phyloP scores from a whole-genome alignment of 1,140 invertebrate genomes.

The Mya arenaria region DNA sequence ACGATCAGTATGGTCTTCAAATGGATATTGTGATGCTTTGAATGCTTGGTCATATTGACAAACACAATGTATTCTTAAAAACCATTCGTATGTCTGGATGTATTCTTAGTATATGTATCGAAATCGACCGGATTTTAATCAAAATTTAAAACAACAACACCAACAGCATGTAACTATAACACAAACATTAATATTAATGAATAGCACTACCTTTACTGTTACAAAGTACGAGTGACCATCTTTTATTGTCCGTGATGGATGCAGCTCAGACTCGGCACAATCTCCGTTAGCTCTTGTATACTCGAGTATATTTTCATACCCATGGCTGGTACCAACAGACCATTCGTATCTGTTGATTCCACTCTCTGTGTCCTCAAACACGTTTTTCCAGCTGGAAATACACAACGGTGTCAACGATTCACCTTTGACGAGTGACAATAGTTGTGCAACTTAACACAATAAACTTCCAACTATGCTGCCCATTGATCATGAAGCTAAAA shows the following conservation, averaged over 20 bases:
- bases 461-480: not conserved
- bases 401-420: not conserved
- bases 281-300: not conserved
- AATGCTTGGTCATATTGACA: not conserved
- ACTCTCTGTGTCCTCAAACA: conserved; percentile 15
- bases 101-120: no score
- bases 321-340: not conserved
- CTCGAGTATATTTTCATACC: conserved; percentile 12
- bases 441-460: not conserved
- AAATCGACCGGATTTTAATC: no score
- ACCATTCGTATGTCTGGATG: not conserved
- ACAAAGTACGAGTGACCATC: conserved; percentile 25
- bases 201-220: conserved; percentile 14
- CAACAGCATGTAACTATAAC: no score
- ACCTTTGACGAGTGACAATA: not conserved
- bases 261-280: not conserved
- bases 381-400: conserved; percentile 1
- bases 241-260: not conserved
- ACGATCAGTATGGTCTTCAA: not conserved
- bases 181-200: no score
- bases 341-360: not conserved
- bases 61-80: not conserved
- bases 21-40: not conserved
- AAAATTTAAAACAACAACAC: no score
- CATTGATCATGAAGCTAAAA: not conserved